Conservation (phyloP, 2,888 invertebrate species). For the Smittia sp. region DNA sequence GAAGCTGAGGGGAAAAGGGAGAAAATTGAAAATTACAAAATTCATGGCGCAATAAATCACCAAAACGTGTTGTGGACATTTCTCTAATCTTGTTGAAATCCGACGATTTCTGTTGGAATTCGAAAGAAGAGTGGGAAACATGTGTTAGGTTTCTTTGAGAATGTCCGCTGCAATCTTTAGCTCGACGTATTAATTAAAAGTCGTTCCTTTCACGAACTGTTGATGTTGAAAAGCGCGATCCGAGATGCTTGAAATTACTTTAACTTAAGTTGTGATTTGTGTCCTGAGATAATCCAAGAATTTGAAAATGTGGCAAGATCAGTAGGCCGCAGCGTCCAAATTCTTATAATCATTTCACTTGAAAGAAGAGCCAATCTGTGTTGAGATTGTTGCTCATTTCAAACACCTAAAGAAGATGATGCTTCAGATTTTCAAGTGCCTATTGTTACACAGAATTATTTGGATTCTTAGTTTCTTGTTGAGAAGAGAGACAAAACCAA, state of each 20-base stretch:
- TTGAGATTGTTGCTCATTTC: no score
- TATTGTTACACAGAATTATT: conserved; percentile 30
- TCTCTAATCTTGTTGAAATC: neutral
- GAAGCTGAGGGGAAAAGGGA: no score
- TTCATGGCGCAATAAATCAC: no score
- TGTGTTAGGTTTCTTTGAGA: neutral
- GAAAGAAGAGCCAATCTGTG: no score
- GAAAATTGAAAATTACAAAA: no score
- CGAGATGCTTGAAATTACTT: no score
- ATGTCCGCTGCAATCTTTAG: neutral
- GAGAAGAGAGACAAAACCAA: conserved; percentile 12
- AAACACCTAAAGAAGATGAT: conserved; percentile 3
- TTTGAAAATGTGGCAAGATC: no score
- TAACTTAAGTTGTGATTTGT: no score
- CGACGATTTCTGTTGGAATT: neutral
- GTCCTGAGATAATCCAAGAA: no score
- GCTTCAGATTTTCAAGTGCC: conserved; percentile 31
- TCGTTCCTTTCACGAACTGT: neutral
- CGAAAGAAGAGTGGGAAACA: neutral
- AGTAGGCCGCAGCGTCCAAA: no score
- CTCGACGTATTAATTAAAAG: neutral
- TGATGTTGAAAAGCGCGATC: neutral
- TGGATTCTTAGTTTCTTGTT: neutral
- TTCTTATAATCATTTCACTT: no score
- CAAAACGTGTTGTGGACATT: no score